These are phyloP conservation scores for Paratrypauchen microcephalus DNA, from an alignment of 2,797 vertebrate genomes.

Conservation along the genomic window DNA sequence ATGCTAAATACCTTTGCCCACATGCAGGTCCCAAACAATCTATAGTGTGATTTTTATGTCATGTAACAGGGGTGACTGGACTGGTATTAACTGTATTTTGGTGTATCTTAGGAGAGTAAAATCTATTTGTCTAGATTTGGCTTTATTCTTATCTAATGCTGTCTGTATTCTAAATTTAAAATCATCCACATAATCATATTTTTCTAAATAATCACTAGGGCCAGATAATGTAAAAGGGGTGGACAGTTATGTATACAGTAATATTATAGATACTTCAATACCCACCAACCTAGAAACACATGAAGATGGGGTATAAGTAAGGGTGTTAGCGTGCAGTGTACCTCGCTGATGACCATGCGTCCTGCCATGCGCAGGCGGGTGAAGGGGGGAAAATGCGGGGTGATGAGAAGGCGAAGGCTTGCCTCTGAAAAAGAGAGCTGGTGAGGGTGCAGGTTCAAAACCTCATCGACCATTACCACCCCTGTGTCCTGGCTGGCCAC, in stretches of 20 bases:
- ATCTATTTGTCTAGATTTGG: not conserved
- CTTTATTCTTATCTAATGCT: not conserved
- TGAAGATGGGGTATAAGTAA: constrained; percentile 20
- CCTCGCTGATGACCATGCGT: constrained; percentile 75
- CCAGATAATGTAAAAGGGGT: not conserved
- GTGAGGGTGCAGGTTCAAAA: constrained; percentile 70
- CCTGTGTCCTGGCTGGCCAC: constrained; percentile 69
- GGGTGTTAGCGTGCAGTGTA: constrained; percentile 47
- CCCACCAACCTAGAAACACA: constrained; percentile 21
- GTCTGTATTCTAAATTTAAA: not conserved
- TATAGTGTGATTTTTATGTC: not conserved
- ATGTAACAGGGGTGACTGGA: not conserved
- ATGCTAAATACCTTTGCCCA: no score
- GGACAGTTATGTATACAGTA: not conserved
- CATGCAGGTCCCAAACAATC: no score
- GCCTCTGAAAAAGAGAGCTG: constrained; percentile 82
- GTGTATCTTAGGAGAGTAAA: not conserved
- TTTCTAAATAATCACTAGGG: not conserved
- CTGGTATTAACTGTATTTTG: not conserved
- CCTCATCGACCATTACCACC: constrained; percentile 80
- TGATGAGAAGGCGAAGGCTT: constrained; percentile 75
- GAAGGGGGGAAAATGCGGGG: constrained; percentile 61
- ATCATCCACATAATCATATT: not conserved
- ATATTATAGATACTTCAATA: constrained; percentile 14
- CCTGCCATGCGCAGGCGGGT: constrained; percentile 73